Evolutionary conservation across 2,888 invertebrate genomes (phyloP), one percentile per base, ranked within the genome.

Genomic region (Andrena marginata): DNA sequence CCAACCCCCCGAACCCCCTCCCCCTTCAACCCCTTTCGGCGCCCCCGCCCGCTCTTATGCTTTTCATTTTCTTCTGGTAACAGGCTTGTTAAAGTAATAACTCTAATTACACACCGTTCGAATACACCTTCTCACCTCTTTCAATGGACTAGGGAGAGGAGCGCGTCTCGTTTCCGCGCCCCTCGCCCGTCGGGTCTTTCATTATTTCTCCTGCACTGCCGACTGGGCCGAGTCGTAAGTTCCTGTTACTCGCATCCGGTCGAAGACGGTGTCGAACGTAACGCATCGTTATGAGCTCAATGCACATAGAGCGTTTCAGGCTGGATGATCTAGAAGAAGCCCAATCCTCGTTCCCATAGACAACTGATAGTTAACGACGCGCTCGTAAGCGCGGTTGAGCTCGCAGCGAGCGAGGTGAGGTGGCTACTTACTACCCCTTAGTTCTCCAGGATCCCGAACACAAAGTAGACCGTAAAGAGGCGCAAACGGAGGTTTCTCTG

Each of bases 11-110:
- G n/a, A n/a, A n/a, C 2, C 29, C 23, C n/a, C 29, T n/a, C 4
- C 35, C 56, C 23, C 68, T 8, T 8, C 54, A 60, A 7, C 48
- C 16, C 56, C 72, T 65, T 65, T 65, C 68, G 16, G 60, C 69
- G 63, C 75, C 73, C 62, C 77, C 81, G 68, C 84, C 84, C 73
- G 56, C 79, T 80, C 80, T 80, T 76, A 70, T 68, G 62, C 71
- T 51, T 74, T 82, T 80, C 64, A 82, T 86, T 78, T 59, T 79
- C 82, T 82, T 77, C 85, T 82, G 86, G 91, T 90, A 91, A 91
- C 88, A 84, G 90, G 89, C 90, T 92, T 85, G 91, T 92, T 92
- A 92, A 89, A 90, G 87, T 91, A 92, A 92, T 92, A 89, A 92
- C 89, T 89, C 90, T 91, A 92, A 92, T 92, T 92, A 89, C 89